Conservation (phyloP, 2,797 vertebrate species). For the Carcharodon carcharias region DNA sequence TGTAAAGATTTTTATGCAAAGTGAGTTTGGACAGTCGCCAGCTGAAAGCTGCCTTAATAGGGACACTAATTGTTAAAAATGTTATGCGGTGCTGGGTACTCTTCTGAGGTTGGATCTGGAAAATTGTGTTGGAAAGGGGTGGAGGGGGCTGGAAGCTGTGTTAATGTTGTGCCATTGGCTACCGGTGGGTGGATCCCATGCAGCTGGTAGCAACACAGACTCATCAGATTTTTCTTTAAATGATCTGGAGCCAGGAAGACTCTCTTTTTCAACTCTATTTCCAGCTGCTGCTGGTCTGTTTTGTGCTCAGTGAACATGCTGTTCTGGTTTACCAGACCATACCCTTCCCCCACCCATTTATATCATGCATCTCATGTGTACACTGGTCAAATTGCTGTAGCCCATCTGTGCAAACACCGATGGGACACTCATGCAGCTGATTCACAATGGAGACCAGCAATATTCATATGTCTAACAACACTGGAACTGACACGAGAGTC, state of each 20-base stretch:
- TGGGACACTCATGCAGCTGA: background rate
- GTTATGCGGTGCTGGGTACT: background rate
- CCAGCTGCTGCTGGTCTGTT: background rate
- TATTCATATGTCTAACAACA: background rate
- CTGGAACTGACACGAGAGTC: background rate
- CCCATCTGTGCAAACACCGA: background rate
- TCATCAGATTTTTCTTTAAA: background rate
- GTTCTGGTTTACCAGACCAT: background rate
- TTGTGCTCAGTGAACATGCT: background rate
- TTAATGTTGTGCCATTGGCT: background rate
- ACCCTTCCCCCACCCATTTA: background rate
- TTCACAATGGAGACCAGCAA: background rate
- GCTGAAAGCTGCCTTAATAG: background rate
- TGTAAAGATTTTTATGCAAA: background rate
- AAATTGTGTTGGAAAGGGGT: background rate
- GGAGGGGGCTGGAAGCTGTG: background rate
- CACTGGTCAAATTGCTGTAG: too few species aligned
- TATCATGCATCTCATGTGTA: background rate
- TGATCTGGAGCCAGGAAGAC: background rate
- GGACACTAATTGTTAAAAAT: background rate
- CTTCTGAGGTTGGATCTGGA: background rate
- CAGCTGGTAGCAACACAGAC: background rate
- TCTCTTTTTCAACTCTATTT: background rate
- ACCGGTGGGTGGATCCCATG: too few species aligned
- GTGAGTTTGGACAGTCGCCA: background rate